These are phyloP conservation scores for Glareola pratincola DNA, from an alignment of 2,113 vertebrate species.

Conservation along the genomic window DNA sequence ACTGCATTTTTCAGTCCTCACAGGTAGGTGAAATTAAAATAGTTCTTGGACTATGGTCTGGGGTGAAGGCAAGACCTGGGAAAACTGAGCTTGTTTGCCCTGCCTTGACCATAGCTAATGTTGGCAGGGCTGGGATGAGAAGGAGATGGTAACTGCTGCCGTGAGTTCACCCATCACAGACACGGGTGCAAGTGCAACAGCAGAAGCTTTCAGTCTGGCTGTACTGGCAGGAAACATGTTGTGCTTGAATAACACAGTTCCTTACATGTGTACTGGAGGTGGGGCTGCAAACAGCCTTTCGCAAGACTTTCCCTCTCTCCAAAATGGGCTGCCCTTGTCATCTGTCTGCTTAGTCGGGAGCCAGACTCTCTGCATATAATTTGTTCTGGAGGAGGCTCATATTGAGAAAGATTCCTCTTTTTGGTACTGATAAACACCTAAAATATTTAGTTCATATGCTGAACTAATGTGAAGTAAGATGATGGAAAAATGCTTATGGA, in stretches of 20 bases:
- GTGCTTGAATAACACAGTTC: neutral
- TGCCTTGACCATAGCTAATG: neutral
- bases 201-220: neutral
- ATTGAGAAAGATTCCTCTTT: neutral
- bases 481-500: neutral
- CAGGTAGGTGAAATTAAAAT: neutral
- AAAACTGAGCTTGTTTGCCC: neutral
- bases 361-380: neutral
- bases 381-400: neutral
- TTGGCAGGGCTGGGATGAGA: neutral
- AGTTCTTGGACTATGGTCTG: neutral
- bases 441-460: neutral
- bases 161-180: accelerated
- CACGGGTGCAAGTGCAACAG: neutral
- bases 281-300: neutral
- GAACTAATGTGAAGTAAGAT: neutral
- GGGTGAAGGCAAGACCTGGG: neutral
- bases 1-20: neutral
- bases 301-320: neutral
- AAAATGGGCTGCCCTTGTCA: neutral
- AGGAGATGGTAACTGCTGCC: neutral
- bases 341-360: neutral
- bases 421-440: neutral
- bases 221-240: neutral
- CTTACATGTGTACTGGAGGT: neutral